phyloP scores from a whole-genome alignment of 2,888 invertebrate genomes.

The Rugalucina vietnamica region DNA sequence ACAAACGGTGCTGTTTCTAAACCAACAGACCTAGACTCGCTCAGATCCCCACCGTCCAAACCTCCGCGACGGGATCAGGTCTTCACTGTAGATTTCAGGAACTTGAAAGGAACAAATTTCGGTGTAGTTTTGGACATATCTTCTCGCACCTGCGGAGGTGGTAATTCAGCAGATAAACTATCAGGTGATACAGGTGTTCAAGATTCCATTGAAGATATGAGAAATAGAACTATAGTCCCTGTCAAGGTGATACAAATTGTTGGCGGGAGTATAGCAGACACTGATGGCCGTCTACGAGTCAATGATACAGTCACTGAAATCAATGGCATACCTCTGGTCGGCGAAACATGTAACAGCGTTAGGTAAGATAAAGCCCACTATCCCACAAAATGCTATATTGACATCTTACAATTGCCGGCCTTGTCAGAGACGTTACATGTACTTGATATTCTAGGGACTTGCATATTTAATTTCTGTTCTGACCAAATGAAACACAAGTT shows the following conservation, averaged over 20 bases:
- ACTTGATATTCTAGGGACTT: too few relatives aligned
- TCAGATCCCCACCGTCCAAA: constrained; percentile 74
- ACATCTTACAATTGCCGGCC: too few relatives aligned
- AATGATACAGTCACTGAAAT: constrained; percentile 95
- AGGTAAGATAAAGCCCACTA: constrained; percentile 74
- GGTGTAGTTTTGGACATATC: constrained; percentile 71
- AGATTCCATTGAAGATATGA: constrained; percentile 53
- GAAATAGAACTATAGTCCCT: constrained; percentile 50
- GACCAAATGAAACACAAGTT: too few relatives aligned
- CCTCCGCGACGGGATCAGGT: constrained; percentile 78
- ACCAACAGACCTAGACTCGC: constrained; percentile 14
- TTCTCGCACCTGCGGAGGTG: constrained; percentile 43
- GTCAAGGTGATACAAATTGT: constrained; percentile 71
- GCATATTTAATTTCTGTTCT: too few relatives aligned
- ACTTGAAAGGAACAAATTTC: constrained; percentile 60
- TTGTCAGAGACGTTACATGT: too few relatives aligned
- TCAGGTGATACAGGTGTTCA: constrained; percentile 31
- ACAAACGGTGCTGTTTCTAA: constrained; percentile 41
- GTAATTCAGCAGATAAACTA: constrained; percentile 39
- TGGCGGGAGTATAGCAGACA: constrained; percentile 67
- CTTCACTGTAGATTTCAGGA: constrained; percentile 70
- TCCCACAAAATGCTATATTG: too few relatives aligned
- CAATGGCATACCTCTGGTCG: constrained; percentile 88
- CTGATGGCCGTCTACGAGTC: constrained; percentile 90
- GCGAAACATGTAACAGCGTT: constrained; percentile 70